Conservation (phyloP, 2,797 vertebrate species). For the Enteromius mattozi region DNA sequence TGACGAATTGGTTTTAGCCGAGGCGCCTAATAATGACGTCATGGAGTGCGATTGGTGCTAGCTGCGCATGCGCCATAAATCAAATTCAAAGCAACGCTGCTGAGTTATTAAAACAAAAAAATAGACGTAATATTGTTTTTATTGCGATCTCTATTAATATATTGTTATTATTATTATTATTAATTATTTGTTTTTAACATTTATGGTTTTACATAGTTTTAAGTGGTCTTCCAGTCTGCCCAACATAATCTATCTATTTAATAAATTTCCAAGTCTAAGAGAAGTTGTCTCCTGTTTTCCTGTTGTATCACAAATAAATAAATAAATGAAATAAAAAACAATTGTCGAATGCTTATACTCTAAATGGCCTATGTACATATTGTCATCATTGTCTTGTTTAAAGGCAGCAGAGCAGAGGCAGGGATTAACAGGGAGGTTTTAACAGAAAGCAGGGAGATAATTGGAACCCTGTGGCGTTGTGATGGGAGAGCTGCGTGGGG, state of each 20-base stretch:
- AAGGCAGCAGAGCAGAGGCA: conserved; percentile 34
- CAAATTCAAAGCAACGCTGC: too few relatives aligned
- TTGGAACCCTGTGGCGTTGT: conserved; percentile 53
- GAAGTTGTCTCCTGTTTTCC: conserved; percentile 4
- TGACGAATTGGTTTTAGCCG: background rate
- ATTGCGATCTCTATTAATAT: background rate
- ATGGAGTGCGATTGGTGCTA: background rate
- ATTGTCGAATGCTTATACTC: conserved; percentile 37
- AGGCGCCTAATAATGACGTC: conserved; percentile 15
- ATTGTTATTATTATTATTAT: background rate
- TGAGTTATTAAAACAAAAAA: background rate
- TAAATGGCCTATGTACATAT: conserved; percentile 55
- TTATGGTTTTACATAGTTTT: background rate
- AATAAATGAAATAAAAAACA: background rate
- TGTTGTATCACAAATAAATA: background rate
- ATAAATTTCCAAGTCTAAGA: background rate
- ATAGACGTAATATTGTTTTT: background rate
- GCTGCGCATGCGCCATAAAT: background rate
- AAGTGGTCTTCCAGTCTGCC: background rate
- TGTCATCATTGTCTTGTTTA: conserved; percentile 47
- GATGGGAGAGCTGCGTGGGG: conserved; percentile 20
- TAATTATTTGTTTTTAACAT: too few relatives aligned
- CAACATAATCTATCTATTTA: background rate
- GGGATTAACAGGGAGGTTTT: conserved; percentile 46
- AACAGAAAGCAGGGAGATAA: conserved; percentile 53